Base-by-base conservation (phyloP, 2,888 invertebrate species). In the Anorthoa munda region DNA sequence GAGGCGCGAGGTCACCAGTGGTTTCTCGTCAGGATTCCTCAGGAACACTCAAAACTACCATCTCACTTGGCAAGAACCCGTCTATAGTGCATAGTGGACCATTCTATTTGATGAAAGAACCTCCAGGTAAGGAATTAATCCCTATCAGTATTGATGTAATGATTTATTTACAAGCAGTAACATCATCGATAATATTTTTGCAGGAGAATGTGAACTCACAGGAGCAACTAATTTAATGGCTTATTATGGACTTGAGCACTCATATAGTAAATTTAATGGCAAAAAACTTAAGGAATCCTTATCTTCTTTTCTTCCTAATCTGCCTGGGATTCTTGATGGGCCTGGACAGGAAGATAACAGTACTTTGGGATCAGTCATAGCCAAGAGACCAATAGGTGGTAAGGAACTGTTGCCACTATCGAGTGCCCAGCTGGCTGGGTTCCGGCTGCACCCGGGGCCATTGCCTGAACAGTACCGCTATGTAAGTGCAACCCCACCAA, bases 211-310 rank as follows among this genome's bases (percentile, higher is more conserved):
- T 93, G 99, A 99, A 95, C 96, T 99, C 88, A 99, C 99, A 80
- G 99, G 99, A 82, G 99, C 99, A 90, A 99, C 98, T 87, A 99
- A 99, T 97, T 97, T 99, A 94, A 99, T 99, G 98, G 98, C 98
- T 91, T 98, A 98, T 97, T 98, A 99, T 97, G 99, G 98, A 86
- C 97, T 99, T 83, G 99, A 99, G 96, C 99, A 99, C 96, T 99
- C 99, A 26, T 99, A 99, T 94, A 99, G 98, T 95, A 99, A 99
- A 97, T 99, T 99, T 96, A 99, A 99, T 96, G 99, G 99, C 68
- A 99, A 99, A 92, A 99, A 99, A 95, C 97, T 99, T 21, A 98
- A 99, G 93, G 99, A 99, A 94, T 99, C 99, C 73, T 95, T 99
- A 75, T 99, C 99, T 56, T 99, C 99, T 18, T 99, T 99, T 94